These are phyloP conservation scores for Microtus ochrogaster DNA, from an alignment of 2,113 vertebrate species.

Conservation along the genomic window DNA sequence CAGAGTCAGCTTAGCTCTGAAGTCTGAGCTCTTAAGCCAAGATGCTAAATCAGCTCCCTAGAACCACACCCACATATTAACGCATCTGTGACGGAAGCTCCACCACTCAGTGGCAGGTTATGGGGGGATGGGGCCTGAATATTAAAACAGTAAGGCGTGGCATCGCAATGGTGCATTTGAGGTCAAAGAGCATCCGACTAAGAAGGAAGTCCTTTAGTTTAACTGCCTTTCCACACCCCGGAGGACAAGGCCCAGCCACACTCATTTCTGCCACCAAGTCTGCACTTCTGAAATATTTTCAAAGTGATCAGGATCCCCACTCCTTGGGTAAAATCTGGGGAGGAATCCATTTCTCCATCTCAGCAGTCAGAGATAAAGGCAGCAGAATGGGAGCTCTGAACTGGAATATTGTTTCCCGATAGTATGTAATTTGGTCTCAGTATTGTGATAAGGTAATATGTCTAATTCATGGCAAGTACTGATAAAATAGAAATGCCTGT, in stretches of 20 bases:
- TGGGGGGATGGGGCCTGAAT: background rate
- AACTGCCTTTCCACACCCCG: background rate
- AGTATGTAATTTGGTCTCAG: background rate
- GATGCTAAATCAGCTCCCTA: fast-evolving
- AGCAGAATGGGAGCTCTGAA: background rate
- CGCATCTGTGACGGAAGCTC: background rate
- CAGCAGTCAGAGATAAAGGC: background rate
- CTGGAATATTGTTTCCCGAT: background rate
- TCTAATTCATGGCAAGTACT: background rate
- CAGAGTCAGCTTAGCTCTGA: background rate
- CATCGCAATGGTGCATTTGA: background rate
- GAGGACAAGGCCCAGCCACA: background rate
- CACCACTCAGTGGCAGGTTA: background rate
- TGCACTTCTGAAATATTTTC: background rate
- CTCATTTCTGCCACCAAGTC: fast-evolving
- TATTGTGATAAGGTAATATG: slow-evolving; percentile 1
- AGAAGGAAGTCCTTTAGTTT: background rate
- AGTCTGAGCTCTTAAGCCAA: background rate
- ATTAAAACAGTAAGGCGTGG: background rate
- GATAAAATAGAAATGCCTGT: background rate
- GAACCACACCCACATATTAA: background rate
- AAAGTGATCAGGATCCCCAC: background rate
- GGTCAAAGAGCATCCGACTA: background rate
- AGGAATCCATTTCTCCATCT: background rate
- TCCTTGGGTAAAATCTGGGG: background rate